Base-by-base conservation (phyloP, 2,113 vertebrate genomes). In the Cygnus buccinator region DNA sequence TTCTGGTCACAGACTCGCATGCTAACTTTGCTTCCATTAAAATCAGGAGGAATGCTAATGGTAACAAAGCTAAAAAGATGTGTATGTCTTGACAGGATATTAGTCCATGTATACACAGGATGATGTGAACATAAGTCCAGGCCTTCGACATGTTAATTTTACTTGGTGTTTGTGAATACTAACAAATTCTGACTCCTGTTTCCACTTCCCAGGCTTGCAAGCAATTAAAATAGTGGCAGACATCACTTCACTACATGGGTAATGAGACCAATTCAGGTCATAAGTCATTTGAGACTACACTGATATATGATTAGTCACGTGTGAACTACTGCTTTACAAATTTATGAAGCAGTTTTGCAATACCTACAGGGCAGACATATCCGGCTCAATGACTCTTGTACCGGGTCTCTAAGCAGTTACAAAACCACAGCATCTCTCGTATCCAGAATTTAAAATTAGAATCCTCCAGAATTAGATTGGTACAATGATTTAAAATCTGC, bases 141-240 rank as follows among this genome's bases (percentile, higher is more conserved):
- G 50, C 52, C 80, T 89, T 84, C 70, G 58, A 31, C 33, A 33
- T 59, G 81, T 74, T 95, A 55, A 61, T 93, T 76, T 80, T 86
- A 68, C 68, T 61, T 54, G 66, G 58, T 91, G 68, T 84, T 81
- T 89, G 57, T 81, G 57, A 50, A 54, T 18, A 50, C 37, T 84
- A 74, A 89, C 52, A 44, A 76, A 65, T 73, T 67, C 81, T 68
- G 80, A 63, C 78, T 94, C 95, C 86, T 82, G 26, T 75, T 94
- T 87, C 41, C 48, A 81, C 28, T 80, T 66, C 63, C 93, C 65
- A 82, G 73, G 76, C 55, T 84, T 54, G 6, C 43, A 50, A 84
- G 73, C 92, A 95, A 93, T 87, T 86, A 84, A 70, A 91, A 78
- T 59, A 62, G 73, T 71, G 75, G 74, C 46, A 87, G 90, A 67